A percentile compares a stretch with the other conserved stretches of the same genome.
Evolutionary conservation across 2,888 invertebrate species (phyloP).

Genomic region (Aethes cnicana): DNA sequence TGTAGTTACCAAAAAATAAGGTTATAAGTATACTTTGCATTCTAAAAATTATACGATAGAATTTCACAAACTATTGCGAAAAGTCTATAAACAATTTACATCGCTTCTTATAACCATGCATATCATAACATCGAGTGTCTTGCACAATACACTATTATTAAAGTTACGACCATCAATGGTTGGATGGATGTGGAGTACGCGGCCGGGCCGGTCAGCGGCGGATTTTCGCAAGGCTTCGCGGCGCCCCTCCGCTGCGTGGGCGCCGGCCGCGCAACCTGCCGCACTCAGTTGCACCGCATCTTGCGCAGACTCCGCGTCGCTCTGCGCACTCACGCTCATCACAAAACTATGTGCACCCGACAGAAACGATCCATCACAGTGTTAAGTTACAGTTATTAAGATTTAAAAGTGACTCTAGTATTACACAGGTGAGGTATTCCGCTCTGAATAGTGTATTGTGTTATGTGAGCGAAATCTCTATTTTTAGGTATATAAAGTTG

Average conservation of each 20-base stretch:
- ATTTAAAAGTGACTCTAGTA: constrained; percentile 50
- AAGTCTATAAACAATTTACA: constrained; percentile 3
- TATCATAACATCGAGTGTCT: constrained; percentile 7
- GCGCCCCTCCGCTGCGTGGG: constrained; percentile 55
- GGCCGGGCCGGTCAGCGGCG: constrained; percentile 43
- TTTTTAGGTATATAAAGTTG: constrained; percentile 43
- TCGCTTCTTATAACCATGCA: constrained; percentile 10
- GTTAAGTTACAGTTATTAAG: constrained; percentile 66
- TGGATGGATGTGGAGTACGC: constrained; percentile 34
- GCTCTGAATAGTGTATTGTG: constrained; percentile 27
- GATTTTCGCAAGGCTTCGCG: constrained; percentile 77
- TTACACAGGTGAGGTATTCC: constrained; percentile 52
- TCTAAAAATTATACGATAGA: too few relatives aligned
- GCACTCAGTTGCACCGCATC: constrained; percentile 54
- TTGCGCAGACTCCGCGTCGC: constrained; percentile 51
- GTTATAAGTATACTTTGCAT: too few relatives aligned
- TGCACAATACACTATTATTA: constrained; percentile 21
- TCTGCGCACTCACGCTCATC: constrained; percentile 45
- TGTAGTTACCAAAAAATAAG: too few relatives aligned
- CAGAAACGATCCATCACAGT: constrained; percentile 76
- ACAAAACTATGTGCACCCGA: constrained; percentile 62
- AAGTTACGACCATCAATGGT: constrained; percentile 27
- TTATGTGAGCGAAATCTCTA: constrained; percentile 47
- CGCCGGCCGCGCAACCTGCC: constrained; percentile 56
- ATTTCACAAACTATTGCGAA: background rate